Evolutionary conservation across 2,113 vertebrate species (phyloP).

Genomic region (Heteronetta atricapilla): DNA sequence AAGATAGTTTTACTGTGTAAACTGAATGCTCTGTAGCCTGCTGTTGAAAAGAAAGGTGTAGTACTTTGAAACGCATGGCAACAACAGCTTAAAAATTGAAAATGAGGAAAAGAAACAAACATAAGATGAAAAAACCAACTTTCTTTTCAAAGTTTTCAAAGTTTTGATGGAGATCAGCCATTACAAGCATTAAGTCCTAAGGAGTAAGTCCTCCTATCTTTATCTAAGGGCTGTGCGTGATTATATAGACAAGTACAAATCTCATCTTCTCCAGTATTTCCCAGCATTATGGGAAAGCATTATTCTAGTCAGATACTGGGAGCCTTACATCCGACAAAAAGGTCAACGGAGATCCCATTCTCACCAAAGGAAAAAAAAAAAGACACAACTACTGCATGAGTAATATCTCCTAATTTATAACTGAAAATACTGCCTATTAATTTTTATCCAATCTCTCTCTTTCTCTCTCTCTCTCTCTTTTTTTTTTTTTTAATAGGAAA

Average conservation of each 20-base stretch:
- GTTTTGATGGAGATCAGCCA: background rate
- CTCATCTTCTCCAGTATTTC: background rate
- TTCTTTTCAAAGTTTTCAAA: background rate
- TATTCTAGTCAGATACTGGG: background rate
- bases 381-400: background rate
- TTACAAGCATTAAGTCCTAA: background rate
- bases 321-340: background rate
- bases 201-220: background rate
- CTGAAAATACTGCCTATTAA: background rate
- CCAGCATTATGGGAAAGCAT: background rate
- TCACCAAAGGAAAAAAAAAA: background rate
- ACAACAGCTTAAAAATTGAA: background rate
- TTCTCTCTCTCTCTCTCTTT: too few relatives aligned
- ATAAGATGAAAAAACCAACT: background rate
- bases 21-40: background rate
- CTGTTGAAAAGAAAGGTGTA: background rate
- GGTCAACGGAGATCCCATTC: background rate
- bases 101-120: background rate
- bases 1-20: background rate
- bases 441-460: background rate
- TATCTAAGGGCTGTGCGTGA: background rate
- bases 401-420: background rate
- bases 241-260: background rate
- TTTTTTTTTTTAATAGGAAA: slow-evolving; percentile 81
- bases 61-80: background rate